These are phyloP conservation scores for Spizella passerina DNA, from an alignment of 2,797 vertebrate genomes.

Conservation along the genomic window DNA sequence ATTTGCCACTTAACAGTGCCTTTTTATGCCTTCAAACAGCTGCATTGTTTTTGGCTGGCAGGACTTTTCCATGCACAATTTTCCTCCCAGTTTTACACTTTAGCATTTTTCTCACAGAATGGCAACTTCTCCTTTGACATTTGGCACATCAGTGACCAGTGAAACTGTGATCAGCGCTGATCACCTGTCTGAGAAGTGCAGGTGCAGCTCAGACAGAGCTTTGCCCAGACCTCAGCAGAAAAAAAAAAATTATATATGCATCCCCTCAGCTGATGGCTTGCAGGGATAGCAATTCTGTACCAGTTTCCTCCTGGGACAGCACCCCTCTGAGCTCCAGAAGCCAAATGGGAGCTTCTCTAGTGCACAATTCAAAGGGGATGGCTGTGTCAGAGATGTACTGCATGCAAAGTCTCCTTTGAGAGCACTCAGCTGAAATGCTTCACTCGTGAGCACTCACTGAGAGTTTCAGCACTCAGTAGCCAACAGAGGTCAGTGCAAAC, in stretches of 20 bases:
- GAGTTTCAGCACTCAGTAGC: not conserved
- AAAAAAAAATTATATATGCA: too few relatives aligned
- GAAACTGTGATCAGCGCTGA: not conserved
- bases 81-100: not conserved
- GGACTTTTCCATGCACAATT: not conserved
- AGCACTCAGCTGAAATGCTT: not conserved
- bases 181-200: too few relatives aligned
- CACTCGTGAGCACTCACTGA: not conserved
- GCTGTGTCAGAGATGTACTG: not conserved
- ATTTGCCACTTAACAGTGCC: not conserved
- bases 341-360: not conserved
- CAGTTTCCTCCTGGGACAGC: not conserved
- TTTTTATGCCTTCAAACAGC: not conserved
- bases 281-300: not conserved
- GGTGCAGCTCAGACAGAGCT: not conserved
- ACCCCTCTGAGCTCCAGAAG: not conserved
- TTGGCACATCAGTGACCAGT: not conserved
- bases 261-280: not conserved
- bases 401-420: not conserved
- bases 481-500: conserved; percentile 41
- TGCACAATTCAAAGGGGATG: not conserved
- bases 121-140: not conserved
- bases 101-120: not conserved
- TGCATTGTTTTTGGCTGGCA: not conserved
- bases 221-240: not conserved